Evolutionary conservation across 2,888 invertebrate species (phyloP), one percentile per base, ranked within the genome.

Genomic region (Xestia ashworthii): DNA sequence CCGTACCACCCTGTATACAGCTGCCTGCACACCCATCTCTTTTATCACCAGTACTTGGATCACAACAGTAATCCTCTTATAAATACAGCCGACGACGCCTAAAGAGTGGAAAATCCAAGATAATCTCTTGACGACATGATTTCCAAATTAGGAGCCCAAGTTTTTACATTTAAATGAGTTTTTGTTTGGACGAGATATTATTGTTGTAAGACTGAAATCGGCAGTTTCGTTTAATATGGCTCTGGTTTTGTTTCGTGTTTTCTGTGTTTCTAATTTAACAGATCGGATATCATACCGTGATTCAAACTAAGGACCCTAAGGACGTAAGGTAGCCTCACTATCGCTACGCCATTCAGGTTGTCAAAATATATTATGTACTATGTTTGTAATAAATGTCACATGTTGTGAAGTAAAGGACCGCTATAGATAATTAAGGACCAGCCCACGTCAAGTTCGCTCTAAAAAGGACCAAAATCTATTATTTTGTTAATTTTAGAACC

Each of bases 101-200:
- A 94, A 94, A 92, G 92, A 94, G 92, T 92, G 89, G 92, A 90
- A 93, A 94, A 95, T 93, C 94, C 93, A 88, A 92, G 94, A 94
- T 95, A 94, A 95, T 95, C 95, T 94, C 90, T 87, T 90, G 90
- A 89, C 91, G 93, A 95, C 95, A 94, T 92, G 94, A 91, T 94
- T 95, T 89, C 89, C 90, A 94, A 95, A 95, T 95, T 95, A 95
- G 93, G 91, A 88, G 84, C 82, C 82, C 82, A 88, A 90, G 89
- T 92, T 94, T 94, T 93, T 92, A 92, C 92, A 93, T 93, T 90
- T 89, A 92, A 93, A 93, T 92, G 90, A 91, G 87, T 91, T 92
- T 90, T 87, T 83, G 84, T 83, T 67, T 53, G 50, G 64, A 25
- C 71, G n/a, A 58, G 68, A 78, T 82, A 58, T 68, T 76, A 72